These are phyloP conservation scores for Megathymus violae DNA, from an alignment of 1,140 invertebrate genomes.

Conservation along the genomic window DNA sequence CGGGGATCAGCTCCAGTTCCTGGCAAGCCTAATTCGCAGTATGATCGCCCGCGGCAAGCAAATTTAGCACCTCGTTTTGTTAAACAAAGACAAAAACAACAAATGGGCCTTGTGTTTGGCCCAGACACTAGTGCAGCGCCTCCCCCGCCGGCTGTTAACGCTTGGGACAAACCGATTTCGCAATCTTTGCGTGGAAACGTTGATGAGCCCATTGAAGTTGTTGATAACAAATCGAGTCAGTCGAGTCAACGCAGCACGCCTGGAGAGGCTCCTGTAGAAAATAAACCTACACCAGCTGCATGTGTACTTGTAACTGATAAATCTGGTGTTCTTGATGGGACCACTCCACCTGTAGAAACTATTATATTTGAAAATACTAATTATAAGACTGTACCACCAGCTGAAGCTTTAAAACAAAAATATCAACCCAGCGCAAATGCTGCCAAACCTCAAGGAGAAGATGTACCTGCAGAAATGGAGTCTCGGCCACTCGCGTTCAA, in stretches of 20 bases:
- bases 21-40: slow-evolving; percentile 75
- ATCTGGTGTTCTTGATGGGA: slow-evolving; percentile 87
- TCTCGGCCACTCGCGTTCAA: slow-evolving; percentile 69
- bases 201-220: slow-evolving; percentile 73
- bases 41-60: slow-evolving; percentile 85
- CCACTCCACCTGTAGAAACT: slow-evolving; percentile 92
- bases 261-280: slow-evolving; percentile 81
- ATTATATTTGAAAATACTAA: slow-evolving; percentile 97
- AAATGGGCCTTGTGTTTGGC: slow-evolving; percentile 71
- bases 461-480: slow-evolving; percentile 69
- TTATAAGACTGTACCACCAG: slow-evolving; percentile 87
- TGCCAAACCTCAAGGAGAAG: slow-evolving; percentile 68
- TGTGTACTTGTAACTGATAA: slow-evolving; percentile 69
- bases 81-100: slow-evolving; percentile 86
- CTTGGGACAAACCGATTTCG: slow-evolving; percentile 93
- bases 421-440: slow-evolving; percentile 80
- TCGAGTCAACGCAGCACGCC: slow-evolving; percentile 86
- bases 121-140: slow-evolving; percentile 81
- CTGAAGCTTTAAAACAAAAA: slow-evolving; percentile 86
- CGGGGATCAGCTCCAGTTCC: slow-evolving; percentile 71
- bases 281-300: slow-evolving; percentile 64
- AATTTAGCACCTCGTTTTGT: slow-evolving; percentile 92
- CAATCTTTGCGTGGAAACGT: slow-evolving; percentile 84
- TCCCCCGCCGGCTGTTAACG: slow-evolving; percentile 89
- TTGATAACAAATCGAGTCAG: slow-evolving; percentile 77